These are phyloP conservation scores for Pocillopora grandis DNA, from an alignment of 92 coral and sea anemone species.

Conservation along the genomic window DNA sequence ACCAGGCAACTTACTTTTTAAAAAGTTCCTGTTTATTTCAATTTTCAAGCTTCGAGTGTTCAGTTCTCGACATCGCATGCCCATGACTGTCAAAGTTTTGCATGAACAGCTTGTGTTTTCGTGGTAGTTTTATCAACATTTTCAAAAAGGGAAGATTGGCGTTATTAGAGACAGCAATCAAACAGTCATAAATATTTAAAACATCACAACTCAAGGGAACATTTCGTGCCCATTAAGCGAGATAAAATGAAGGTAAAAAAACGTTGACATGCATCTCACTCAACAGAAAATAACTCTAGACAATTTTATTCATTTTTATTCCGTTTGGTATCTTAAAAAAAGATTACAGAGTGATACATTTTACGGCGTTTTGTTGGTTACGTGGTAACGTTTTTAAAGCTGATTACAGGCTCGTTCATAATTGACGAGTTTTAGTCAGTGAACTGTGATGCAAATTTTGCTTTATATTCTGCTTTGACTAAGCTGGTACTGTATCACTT, in stretches of 20 bases:
- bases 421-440: conserved; percentile 6
- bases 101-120: background rate
- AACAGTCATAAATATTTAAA: conserved; percentile 24
- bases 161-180: conserved; percentile 11
- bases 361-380: background rate
- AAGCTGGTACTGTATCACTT: background rate
- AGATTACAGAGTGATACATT: background rate
- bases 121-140: background rate
- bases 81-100: background rate
- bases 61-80: background rate
- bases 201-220: background rate
- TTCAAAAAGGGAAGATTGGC: background rate
- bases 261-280: background rate
- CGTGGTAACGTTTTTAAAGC: conserved; percentile 2
- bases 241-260: background rate
- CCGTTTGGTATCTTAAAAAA: too few relatives aligned
- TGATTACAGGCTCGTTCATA: conserved; percentile 10
- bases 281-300: background rate
- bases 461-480: background rate
- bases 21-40: too few relatives aligned
- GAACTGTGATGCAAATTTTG: background rate
- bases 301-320: background rate
- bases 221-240: background rate
- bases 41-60: background rate
- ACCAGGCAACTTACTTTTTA: too few relatives aligned